Evolutionary conservation across 2,888 invertebrate species (phyloP).

Genomic region (Ariolimax columbianus): DNA sequence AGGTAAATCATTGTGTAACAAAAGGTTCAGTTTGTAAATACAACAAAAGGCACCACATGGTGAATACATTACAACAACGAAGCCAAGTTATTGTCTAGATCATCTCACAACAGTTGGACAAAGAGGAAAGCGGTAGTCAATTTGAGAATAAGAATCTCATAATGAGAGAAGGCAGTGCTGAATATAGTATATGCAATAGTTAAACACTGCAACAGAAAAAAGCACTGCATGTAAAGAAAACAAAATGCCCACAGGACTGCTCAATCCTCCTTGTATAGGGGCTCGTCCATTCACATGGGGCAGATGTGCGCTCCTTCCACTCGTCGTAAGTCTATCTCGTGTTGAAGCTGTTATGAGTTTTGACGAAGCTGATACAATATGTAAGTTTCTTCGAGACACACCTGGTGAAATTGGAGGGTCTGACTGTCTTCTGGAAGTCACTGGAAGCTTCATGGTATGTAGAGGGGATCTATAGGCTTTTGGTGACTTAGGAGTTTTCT

Average conservation of each 20-base stretch:
- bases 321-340: not conserved
- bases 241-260: constrained; percentile 25
- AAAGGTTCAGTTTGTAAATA: not conserved
- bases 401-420: constrained; percentile 17
- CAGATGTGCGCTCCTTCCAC: not conserved
- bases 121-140: not conserved
- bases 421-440: not conserved
- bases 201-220: not conserved
- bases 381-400: not conserved
- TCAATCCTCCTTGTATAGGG: not conserved
- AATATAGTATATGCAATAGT: not conserved
- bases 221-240: constrained; percentile 23
- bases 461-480: constrained; percentile 4
- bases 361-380: not conserved
- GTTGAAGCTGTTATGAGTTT: constrained; percentile 13
- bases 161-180: not conserved
- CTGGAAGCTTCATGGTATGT: not conserved
- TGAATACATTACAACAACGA: constrained; percentile 4
- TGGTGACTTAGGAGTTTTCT: constrained; percentile 25
- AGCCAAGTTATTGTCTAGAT: not conserved
- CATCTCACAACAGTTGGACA: not conserved
- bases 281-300: not conserved
- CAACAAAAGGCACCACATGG: not conserved
- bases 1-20: not conserved
- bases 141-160: not conserved